Base-by-base conservation (phyloP, 1,140 invertebrate genomes). In the Scaptomyza pallida region DNA sequence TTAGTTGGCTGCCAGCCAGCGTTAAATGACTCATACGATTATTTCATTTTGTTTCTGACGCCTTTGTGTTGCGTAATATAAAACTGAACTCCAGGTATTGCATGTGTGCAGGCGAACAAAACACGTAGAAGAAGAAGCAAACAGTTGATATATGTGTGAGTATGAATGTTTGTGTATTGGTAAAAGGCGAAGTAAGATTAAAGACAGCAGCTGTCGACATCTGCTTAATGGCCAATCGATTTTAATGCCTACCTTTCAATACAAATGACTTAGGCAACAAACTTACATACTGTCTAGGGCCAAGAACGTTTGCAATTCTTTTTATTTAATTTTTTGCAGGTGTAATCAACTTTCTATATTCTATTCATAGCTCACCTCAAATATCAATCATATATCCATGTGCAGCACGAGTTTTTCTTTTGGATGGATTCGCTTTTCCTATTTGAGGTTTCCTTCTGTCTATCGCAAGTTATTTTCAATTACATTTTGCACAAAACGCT, bases 1-100 rank as follows among this genome's bases (percentile, higher is more conserved):
- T 85, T 85, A 86, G 72, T 85, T 35, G 47, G 75, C 64, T 65
- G 62, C 48, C 59, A 33, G 26, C 59, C 59, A 43, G 43, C n/a
- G 57, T 65, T 80, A 75, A 86, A 78, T 85, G 81, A 85, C 77
- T 85, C 81, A 85, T 86, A 63, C 68, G 81, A 67, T 26, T 76
- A 76, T 81, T 63, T 57, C 19, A 45, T 50, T 60, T 10, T 17
- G 33, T 60, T 61, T 75, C 43, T 2, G 43, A 43, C 33, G 35
- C 10, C 50, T 23, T 26, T 73, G 40, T 6, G 67, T 83, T 83
- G 79, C 79, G 67, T 69, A 83, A 83, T 55, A 30, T 13, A 40
- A 63, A 63, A 44, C 51, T 21, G 41, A 51, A 59, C 44, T 62
- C 56, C 56, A 51, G n/a, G 43, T 13, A 50, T 50, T 64, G 55